A percentile compares a stretch with the other conserved stretches of the same genome.
Evolutionary conservation across 2,113 vertebrate genomes (phyloP).

Genomic region (Rhodinocichla rosea): DNA sequence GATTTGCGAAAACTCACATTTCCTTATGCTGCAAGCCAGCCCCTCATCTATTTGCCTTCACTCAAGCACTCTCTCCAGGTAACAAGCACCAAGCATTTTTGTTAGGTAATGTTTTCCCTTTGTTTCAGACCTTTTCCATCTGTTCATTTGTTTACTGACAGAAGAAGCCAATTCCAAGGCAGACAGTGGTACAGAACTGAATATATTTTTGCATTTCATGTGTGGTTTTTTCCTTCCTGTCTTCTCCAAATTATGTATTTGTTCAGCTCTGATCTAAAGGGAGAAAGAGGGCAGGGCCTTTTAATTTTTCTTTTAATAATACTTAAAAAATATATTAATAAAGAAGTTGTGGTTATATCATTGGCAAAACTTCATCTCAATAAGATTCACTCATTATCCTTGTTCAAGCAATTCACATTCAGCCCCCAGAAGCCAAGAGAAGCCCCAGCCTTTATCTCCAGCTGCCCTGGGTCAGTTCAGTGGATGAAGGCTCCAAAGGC

Average conservation of each 20-base stretch:
- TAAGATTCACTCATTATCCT: background rate
- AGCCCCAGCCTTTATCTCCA: too few species aligned
- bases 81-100: background rate
- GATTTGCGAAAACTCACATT: accelerated
- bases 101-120: background rate
- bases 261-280: background rate
- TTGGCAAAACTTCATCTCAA: background rate
- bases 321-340: background rate
- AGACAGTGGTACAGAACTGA: background rate
- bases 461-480: background rate
- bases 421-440: background rate
- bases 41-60: background rate
- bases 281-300: background rate
- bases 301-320: background rate
- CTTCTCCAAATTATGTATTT: background rate
- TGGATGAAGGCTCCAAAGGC: background rate
- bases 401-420: background rate
- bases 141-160: background rate
- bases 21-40: background rate
- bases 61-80: background rate
- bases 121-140: slow-evolving; percentile 4
- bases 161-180: background rate
- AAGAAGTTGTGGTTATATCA: background rate
- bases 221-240: background rate
- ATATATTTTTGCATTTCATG: background rate